Conservation (phyloP, 2,888 invertebrate species). For the Epinotia ramella region DNA sequence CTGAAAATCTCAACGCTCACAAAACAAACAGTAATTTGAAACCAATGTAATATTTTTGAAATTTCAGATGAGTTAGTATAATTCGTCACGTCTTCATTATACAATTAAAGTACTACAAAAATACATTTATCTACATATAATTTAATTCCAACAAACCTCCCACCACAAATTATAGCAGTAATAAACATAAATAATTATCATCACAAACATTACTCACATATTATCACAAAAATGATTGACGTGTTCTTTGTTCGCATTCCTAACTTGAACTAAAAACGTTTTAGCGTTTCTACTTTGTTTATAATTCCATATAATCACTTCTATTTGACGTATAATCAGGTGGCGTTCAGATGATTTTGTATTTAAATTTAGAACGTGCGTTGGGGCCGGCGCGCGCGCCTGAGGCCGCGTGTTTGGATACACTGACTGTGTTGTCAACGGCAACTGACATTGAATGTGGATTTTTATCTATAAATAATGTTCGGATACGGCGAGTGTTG, state of each 20-base stretch:
- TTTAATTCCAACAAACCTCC: not conserved
- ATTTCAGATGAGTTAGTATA: no score
- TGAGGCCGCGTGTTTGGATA: constrained; percentile 15
- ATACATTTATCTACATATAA: constrained; percentile 4
- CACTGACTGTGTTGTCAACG: constrained; percentile 21
- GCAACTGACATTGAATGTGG: constrained; percentile 37
- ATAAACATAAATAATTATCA: constrained; percentile 26
- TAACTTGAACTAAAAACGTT: not conserved
- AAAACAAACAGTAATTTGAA: no score
- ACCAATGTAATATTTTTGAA: no score
- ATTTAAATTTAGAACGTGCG: constrained; percentile 31
- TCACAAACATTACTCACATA: constrained; percentile 18
- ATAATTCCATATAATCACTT: constrained; percentile 10
- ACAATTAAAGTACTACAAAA: no score
- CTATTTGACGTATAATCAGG: constrained; percentile 10
- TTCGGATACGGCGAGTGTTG: constrained; percentile 20
- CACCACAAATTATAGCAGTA: constrained; percentile 14
- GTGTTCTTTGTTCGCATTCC: not conserved
- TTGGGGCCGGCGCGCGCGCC: constrained; percentile 2
- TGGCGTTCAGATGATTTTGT: constrained; percentile 13
- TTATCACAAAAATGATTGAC: constrained; percentile 12
- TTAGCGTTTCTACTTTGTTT: not conserved
- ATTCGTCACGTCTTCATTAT: no score
- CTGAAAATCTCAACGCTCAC: no score
- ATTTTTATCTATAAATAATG: constrained; percentile 37